A percentile compares a stretch with the other conserved stretches of the same genome.
Evolutionary conservation across 2,888 invertebrate species (phyloP).

Genomic region (Stratiomys singularior): DNA sequence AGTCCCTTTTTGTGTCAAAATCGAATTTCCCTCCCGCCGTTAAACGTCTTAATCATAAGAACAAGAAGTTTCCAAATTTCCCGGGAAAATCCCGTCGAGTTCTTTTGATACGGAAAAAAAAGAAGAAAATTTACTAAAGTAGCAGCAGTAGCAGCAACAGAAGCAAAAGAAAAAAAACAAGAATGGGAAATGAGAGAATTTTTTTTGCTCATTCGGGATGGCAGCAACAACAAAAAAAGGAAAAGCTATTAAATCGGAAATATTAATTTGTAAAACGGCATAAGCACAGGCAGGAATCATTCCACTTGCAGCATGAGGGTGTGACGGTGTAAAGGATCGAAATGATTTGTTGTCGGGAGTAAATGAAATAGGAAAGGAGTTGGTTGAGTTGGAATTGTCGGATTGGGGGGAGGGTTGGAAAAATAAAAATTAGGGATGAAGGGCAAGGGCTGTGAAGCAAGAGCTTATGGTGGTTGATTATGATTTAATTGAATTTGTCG

Average conservation of each 20-base stretch:
- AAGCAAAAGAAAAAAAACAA: no score
- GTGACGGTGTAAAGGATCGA: background rate
- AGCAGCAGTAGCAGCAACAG: no score
- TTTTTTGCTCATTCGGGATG: no score
- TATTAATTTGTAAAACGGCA: background rate
- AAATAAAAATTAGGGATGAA: no score
- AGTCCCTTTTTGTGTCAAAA: background rate
- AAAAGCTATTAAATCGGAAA: slow-evolving; percentile 8
- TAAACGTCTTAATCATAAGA: background rate
- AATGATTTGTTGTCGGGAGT: background rate
- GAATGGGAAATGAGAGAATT: no score
- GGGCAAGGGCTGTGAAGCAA: background rate
- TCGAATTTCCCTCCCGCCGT: background rate
- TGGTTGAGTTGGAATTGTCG: background rate
- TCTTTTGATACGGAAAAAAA: background rate
- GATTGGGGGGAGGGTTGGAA: no score
- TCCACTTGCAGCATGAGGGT: background rate
- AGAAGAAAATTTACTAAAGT: no score
- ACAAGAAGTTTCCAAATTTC: background rate
- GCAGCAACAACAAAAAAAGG: background rate
- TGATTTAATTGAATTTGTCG: slow-evolving; percentile 14
- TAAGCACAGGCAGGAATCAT: background rate
- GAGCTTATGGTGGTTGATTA: slow-evolving; percentile 7
- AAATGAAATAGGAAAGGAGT: no score
- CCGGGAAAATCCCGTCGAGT: background rate